Evolutionary conservation across 2,113 vertebrate species (phyloP).

Genomic region (Periophthalmus modestus): DNA sequence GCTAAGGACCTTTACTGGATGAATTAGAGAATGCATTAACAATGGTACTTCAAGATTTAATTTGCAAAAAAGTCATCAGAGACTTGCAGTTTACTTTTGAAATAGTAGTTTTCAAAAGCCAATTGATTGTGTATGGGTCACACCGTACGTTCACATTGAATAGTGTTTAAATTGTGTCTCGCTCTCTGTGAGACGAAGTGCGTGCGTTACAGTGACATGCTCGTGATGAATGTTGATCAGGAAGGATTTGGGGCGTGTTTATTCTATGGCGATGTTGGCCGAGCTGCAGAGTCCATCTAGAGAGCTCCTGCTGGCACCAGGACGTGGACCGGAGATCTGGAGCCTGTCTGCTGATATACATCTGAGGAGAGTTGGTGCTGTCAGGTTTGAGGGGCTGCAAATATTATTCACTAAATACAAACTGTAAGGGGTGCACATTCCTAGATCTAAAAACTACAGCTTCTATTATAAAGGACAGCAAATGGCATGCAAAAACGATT

Average conservation of each 20-base stretch:
- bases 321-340: slow-evolving; percentile 50
- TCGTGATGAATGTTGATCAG: slow-evolving; percentile 74
- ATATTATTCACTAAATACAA: background rate
- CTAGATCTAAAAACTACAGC: background rate
- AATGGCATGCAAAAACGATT: no score
- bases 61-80: no score
- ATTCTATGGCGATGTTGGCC: slow-evolving; percentile 72
- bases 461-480: no score
- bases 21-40: no score
- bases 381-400: slow-evolving; percentile 38
- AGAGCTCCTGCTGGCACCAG: slow-evolving; percentile 60
- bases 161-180: slow-evolving; percentile 13
- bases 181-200: slow-evolving; percentile 28
- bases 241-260: slow-evolving; percentile 75
- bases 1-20: no score
- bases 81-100: no score
- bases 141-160: slow-evolving; percentile 21
- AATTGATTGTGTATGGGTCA: background rate
- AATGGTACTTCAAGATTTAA: no score
- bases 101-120: no score
- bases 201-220: slow-evolving; percentile 67
- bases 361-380: slow-evolving; percentile 60
- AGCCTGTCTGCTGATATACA: slow-evolving; percentile 55
- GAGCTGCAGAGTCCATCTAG: slow-evolving; percentile 38
- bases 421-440: background rate